Evolutionary conservation across 2,888 invertebrate genomes (phyloP).

Genomic region (Acronicta alni): DNA sequence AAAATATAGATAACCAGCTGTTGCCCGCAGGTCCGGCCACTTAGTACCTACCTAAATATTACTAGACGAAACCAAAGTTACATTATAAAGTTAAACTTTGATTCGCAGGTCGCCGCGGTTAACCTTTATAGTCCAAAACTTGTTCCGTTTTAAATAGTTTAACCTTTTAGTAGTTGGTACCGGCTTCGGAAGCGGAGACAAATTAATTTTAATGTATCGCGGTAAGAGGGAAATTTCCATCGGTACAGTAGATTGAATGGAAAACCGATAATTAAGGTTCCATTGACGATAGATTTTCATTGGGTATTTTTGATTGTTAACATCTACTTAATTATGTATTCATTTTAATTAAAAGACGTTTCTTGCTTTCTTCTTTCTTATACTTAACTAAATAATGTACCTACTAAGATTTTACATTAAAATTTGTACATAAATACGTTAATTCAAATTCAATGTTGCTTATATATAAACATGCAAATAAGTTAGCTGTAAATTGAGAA

Average conservation of each 20-base stretch:
- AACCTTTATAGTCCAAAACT: conserved; percentile 38
- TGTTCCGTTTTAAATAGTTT: conserved; percentile 25
- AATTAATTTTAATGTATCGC: conserved; percentile 42
- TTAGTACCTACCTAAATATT: too few species aligned
- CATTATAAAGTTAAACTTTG: conserved; percentile 37
- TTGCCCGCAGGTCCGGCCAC: neutral
- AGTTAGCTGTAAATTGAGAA: too few species aligned
- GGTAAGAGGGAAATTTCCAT: conserved; percentile 11
- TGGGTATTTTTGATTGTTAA: too few species aligned
- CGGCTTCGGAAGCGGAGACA: conserved; percentile 23
- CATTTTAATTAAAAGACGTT: too few species aligned
- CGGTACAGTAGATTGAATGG: conserved; percentile 18
- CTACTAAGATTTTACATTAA: too few species aligned
- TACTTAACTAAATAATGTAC: too few species aligned
- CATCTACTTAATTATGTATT: too few species aligned
- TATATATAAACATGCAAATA: too few species aligned
- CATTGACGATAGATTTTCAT: neutral
- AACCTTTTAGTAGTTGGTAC: conserved; percentile 39
- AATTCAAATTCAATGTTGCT: too few species aligned
- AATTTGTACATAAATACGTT: too few species aligned
- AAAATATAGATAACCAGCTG: too few species aligned
- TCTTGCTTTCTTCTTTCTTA: too few species aligned
- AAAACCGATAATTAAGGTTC: neutral
- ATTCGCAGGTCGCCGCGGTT: conserved; percentile 43
- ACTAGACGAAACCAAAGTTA: conserved; percentile 27